Percentiles rank a stretch among this genome's conserved stretches.
These are phyloP conservation scores for Meloe dianella DNA, from an alignment of 2,888 invertebrate species.

Conservation along the genomic window DNA sequence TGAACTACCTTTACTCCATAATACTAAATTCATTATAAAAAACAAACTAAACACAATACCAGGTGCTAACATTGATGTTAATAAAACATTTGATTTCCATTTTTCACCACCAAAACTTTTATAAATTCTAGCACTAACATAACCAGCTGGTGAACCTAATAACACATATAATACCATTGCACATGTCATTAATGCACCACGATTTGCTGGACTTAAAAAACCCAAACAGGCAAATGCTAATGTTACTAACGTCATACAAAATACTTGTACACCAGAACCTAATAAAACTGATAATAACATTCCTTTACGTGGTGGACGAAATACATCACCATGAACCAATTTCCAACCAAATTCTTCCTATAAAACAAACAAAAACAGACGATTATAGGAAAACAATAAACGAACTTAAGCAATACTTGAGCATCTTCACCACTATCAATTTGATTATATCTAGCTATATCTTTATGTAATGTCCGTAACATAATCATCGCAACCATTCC, in stretches of 20 bases:
- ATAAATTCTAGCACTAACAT: conserved; percentile 95
- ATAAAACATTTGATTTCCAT: conserved; percentile 97
- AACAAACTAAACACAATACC: conserved; percentile 96
- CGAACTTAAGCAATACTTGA: conserved; percentile 70
- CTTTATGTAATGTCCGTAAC: conserved; percentile 94
- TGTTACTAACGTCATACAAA: conserved; percentile 95
- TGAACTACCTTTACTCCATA: conserved; percentile 96
- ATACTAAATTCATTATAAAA: conserved; percentile 94
- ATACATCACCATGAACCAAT: conserved; percentile 97
- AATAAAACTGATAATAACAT: conserved; percentile 95
- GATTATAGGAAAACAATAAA: neutral
- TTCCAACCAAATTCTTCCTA: conserved; percentile 98
- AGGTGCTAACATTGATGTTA: conserved; percentile 96
- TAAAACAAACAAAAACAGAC: conserved; percentile 8
- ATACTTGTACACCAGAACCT: conserved; percentile 96
- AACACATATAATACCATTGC: conserved; percentile 96
- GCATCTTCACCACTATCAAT: conserved; percentile 87
- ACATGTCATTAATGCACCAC: conserved; percentile 98
- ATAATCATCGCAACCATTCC: conserved; percentile 99
- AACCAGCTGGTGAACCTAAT: conserved; percentile 95
- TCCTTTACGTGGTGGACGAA: conserved; percentile 93
- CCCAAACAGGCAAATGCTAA: conserved; percentile 98
- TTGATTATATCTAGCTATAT: conserved; percentile 98
- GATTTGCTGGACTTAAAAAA: conserved; percentile 97
- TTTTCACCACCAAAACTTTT: conserved; percentile 98